Conservation (phyloP, 1,140 invertebrate genomes). For the Drosophila erecta region DNA sequence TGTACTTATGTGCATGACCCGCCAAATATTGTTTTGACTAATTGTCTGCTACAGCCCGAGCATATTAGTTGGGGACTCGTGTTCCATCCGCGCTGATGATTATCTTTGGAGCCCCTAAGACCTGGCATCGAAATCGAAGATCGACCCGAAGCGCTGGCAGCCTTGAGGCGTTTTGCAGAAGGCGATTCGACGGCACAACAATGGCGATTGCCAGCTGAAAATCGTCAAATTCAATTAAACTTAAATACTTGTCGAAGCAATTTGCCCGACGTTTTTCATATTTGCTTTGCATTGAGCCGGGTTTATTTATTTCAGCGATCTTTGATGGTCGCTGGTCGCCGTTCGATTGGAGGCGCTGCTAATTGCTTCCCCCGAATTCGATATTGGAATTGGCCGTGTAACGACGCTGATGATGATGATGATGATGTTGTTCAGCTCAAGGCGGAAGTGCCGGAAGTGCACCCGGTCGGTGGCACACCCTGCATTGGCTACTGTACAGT, state of each 20-base stretch:
- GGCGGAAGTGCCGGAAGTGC: constrained; percentile 64
- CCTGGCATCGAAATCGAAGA: constrained; percentile 18
- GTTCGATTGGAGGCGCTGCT: constrained; percentile 38
- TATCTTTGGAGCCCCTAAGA: constrained; percentile 41
- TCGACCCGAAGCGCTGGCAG: constrained; percentile 44
- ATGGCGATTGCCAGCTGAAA: constrained; percentile 25
- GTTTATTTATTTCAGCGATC: constrained; percentile 61
- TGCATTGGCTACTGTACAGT: constrained; percentile 4
- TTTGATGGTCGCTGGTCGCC: constrained; percentile 19
- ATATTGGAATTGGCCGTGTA: constrained; percentile 44
- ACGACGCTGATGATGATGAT: constrained; percentile 39
- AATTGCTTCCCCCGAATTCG: constrained; percentile 63
- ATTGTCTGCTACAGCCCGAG: constrained; percentile 56
- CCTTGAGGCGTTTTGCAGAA: constrained; percentile 76
- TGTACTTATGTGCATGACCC: constrained; percentile 3
- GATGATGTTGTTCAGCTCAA: constrained; percentile 22
- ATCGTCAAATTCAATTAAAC: constrained; percentile 82
- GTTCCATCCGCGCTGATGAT: constrained; percentile 52
- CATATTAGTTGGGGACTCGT: constrained; percentile 21
- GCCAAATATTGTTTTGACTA: constrained; percentile 77
- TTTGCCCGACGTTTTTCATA: constrained; percentile 56
- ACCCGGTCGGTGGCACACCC: constrained; percentile 27
- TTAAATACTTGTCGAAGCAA: constrained; percentile 81
- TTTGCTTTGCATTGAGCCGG: constrained; percentile 79
- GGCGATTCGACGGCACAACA: constrained; percentile 25